Conservation (phyloP, 2,888 invertebrate species). For the Gisinianus flammeolus region DNA sequence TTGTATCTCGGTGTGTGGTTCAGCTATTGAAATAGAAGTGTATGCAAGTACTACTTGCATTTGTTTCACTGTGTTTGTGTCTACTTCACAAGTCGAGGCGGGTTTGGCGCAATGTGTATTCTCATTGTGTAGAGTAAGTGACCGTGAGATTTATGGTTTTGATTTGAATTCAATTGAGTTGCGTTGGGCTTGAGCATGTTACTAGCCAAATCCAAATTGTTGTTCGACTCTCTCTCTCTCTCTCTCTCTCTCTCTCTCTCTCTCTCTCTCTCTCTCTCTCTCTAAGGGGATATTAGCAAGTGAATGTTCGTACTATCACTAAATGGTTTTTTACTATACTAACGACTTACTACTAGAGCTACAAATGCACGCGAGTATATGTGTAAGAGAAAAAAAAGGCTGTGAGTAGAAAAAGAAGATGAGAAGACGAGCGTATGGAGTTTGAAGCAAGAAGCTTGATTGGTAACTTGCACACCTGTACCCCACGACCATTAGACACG, state of each 20-base stretch:
- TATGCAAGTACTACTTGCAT: not conserved
- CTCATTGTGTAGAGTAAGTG: slow-evolving; percentile 30
- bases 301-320: not conserved
- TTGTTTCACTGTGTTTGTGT: not conserved
- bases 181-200: not conserved
- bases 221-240: not conserved
- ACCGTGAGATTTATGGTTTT: slow-evolving; percentile 38
- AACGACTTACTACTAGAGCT: not conserved
- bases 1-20: too few species aligned
- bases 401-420: not conserved
- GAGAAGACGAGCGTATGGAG: not conserved
- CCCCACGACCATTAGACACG: not conserved
- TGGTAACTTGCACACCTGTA: not conserved
- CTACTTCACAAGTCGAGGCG: not conserved
- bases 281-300: not conserved
- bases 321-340: not conserved
- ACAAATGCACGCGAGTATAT: not conserved
- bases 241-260: not conserved
- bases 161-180: slow-evolving; percentile 33
- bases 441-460: slow-evolving; percentile 2
- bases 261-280: not conserved
- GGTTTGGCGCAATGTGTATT: slow-evolving; percentile 2
- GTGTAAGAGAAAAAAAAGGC: not conserved
- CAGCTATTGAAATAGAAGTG: too few species aligned
- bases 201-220: not conserved